phyloP scores from a whole-genome alignment of 2,797 vertebrate genomes.

The Chelon auratus region DNA sequence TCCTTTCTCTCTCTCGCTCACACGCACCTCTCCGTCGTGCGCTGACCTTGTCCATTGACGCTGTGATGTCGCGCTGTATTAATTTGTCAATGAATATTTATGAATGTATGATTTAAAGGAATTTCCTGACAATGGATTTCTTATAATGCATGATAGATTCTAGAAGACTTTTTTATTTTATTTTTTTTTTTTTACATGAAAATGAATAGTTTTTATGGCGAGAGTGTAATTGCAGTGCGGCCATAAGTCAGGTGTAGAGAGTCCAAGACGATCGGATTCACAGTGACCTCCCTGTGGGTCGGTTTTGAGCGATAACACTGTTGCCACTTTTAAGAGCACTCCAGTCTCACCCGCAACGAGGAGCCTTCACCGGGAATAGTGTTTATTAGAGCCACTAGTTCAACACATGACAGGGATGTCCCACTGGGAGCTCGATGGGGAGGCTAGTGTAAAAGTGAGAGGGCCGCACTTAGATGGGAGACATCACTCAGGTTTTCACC shows the following conservation, averaged over 20 bases:
- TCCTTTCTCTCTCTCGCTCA: not conserved
- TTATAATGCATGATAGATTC: slow-evolving; percentile 13
- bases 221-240: not conserved
- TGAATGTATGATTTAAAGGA: slow-evolving; percentile 51
- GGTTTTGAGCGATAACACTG: slow-evolving; percentile 43
- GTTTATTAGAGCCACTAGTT: slow-evolving; percentile 51
- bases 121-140: slow-evolving; percentile 37
- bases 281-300: slow-evolving; percentile 51
- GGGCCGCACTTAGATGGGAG: slow-evolving; percentile 42
- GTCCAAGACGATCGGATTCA: slow-evolving; percentile 21
- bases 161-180: not conserved
- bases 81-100: slow-evolving; percentile 65
- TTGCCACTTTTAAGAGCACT: slow-evolving; percentile 51
- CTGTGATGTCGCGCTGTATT: slow-evolving; percentile 55
- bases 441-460: slow-evolving; percentile 73
- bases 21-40: slow-evolving; percentile 27
- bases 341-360: slow-evolving; percentile 22
- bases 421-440: slow-evolving; percentile 65
- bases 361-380: slow-evolving; percentile 28
- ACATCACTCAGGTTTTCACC: slow-evolving; percentile 74
- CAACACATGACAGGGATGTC: slow-evolving; percentile 62
- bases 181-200: not conserved
- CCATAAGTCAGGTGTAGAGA: slow-evolving; percentile 18
- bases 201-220: slow-evolving; percentile 7
- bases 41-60: slow-evolving; percentile 58